Evolutionary conservation across 2,797 vertebrate species (phyloP), one percentile per base, ranked within the genome.

Genomic region (Champsocephalus gunnari): DNA sequence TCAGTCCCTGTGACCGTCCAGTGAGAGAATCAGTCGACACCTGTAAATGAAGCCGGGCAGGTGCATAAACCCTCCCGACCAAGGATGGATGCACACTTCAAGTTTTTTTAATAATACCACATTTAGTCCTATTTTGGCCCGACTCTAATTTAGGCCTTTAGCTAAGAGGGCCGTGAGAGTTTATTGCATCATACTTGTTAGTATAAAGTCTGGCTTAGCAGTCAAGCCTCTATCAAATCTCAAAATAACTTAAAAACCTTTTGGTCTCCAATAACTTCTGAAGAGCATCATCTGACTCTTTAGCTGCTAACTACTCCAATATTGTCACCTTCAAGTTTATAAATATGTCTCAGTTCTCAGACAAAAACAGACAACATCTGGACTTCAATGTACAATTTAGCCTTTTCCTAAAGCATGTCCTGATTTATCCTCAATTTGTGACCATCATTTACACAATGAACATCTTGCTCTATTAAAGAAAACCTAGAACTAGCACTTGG

Each of bases 11-110:
- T 86, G 92, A 93, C 90, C 83, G 68, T 89, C 82, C 79, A 93
- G 83, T 94, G 94, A 95, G 93, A 94, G 94, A 93, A 94, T 93
- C 95, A 94, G 89, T 96, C 95, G 78, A 90, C 95, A 94, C 93
- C 89, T 93, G 90, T 89, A 95, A 96, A 95, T 96, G 94, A 96
- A 96, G 91, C 86, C 73, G 74, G 89, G 92, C 95, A 95, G 95
- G 95, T 95, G 95, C 94, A 92, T 58, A 88, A 84, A 88, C 76
- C 80, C 80, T 82, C 75, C 82, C 9, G 38, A 85, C 84, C 76
- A 81, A 75, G 80, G 80, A 76, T 90, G 83, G 87, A 91, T 85
- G 73, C 76, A 82, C 75, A 65, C 64, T 71, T 79, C 84, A 81
- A 71, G 45, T 57, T 28, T 21, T 38, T 62, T 62, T 19, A 67